These are phyloP conservation scores for Hermodice carunculata DNA, from an alignment of 2,888 invertebrate genomes.

Conservation along the genomic window DNA sequence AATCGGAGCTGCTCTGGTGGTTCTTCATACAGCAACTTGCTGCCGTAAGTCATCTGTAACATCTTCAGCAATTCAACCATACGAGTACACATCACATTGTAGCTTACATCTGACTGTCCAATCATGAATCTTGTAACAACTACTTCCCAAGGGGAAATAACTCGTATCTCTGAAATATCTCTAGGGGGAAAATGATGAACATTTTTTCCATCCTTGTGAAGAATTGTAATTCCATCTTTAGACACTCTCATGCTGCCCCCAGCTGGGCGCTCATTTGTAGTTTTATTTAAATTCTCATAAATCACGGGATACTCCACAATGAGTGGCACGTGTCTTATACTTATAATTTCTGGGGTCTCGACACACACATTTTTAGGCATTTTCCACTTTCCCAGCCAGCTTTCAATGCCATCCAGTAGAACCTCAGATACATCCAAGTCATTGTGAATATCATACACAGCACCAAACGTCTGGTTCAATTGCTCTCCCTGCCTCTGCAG, in stretches of 20 bases:
- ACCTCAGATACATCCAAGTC: constrained; percentile 53
- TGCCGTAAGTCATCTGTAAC: constrained; percentile 2
- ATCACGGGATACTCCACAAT: constrained; percentile 47
- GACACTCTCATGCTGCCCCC: constrained; percentile 16
- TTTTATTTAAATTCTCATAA: constrained; percentile 19
- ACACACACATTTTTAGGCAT: constrained; percentile 39
- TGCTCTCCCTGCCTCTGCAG: constrained; percentile 51
- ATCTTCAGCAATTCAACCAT: constrained; percentile 31
- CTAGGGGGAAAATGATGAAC: constrained; percentile 45
- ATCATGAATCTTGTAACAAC: constrained; percentile 43
- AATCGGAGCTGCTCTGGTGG: neutral
- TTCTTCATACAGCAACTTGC: constrained; percentile 3
- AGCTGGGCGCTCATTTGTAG: neutral
- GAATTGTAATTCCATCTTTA: constrained; percentile 21
- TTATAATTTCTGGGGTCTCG: constrained; percentile 45
- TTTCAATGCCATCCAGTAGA: constrained; percentile 47
- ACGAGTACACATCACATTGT: constrained; percentile 42
- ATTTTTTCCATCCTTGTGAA: constrained; percentile 31
- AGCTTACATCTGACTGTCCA: constrained; percentile 48
- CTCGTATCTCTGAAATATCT: constrained; percentile 46
- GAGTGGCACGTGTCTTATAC: constrained; percentile 45
- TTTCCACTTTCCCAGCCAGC: constrained; percentile 55
- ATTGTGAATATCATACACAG: constrained; percentile 53
- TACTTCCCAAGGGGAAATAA: constrained; percentile 50
- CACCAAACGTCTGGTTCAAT: constrained; percentile 40